Percentiles rank a stretch among this genome's conserved stretches.
These are phyloP conservation scores for Acanthopagrus latus DNA, from an alignment of 2,797 vertebrate genomes.

Conservation along the genomic window DNA sequence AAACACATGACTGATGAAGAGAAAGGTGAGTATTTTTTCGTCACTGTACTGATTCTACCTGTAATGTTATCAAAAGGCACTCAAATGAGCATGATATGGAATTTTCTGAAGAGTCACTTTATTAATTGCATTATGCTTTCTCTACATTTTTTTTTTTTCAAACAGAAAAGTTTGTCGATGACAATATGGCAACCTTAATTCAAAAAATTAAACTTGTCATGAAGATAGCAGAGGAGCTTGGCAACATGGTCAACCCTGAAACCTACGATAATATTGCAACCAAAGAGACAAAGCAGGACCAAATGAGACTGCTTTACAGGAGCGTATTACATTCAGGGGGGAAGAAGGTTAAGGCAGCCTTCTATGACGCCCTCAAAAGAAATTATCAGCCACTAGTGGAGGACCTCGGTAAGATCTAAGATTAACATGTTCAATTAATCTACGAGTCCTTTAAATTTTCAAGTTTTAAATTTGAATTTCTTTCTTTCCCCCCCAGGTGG, in stretches of 20 bases:
- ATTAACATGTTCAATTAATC: not conserved
- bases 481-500: slow-evolving; percentile 38
- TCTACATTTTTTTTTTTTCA: not conserved
- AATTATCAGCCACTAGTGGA: slow-evolving; percentile 22
- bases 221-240: slow-evolving; percentile 33
- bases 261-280: not conserved
- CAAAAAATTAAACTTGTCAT: too few species aligned
- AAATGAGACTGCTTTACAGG: slow-evolving; percentile 39
- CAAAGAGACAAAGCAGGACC: rapidly evolving
- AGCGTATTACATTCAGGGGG: slow-evolving; percentile 29
- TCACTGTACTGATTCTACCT: not conserved
- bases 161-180: slow-evolving; percentile 64
- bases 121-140: not conserved
- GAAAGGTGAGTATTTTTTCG: slow-evolving; percentile 61
- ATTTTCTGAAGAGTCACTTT: not conserved
- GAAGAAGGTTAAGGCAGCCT: slow-evolving; percentile 51
- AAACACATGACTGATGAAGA: slow-evolving; percentile 25
- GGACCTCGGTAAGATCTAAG: slow-evolving; percentile 41
- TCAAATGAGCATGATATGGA: not conserved
- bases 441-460: not conserved
- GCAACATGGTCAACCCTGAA: slow-evolving; percentile 49
- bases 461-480: slow-evolving; percentile 15
- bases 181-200: not conserved
- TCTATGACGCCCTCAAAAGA: slow-evolving; percentile 62
- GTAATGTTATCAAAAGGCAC: not conserved